Conservation (phyloP, 2,797 vertebrate species). For the Margarornis squamiger region DNA sequence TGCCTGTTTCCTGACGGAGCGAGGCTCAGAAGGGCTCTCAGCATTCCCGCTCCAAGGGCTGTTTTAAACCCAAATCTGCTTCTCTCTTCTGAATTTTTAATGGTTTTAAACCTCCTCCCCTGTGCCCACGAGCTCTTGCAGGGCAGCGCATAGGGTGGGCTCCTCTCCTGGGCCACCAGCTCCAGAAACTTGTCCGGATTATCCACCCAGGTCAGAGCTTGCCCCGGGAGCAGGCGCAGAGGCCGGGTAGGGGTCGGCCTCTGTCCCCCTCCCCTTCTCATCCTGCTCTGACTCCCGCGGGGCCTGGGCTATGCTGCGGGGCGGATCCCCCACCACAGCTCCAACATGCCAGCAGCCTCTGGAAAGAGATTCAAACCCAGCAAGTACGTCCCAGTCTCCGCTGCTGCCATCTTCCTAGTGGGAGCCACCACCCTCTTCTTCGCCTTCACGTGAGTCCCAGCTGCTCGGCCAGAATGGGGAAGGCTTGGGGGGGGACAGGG, state of each 20-base stretch:
- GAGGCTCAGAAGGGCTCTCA: neutral
- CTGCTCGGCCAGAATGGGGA: neutral
- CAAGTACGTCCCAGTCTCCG: conserved; percentile 94
- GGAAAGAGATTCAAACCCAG: conserved; percentile 90
- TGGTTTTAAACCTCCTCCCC: neutral
- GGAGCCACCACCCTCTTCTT: conserved; percentile 98
- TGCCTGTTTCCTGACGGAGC: neutral
- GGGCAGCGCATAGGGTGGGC: neutral
- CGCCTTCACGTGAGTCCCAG: conserved; percentile 93
- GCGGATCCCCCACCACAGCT: conserved; percentile 76
- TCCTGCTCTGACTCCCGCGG: conserved; percentile 68
- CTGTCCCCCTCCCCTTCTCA: conserved; percentile 55
- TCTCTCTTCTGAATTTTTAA: neutral
- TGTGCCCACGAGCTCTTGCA: fast-evolving
- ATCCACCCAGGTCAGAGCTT: fast-evolving
- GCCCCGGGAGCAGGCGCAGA: neutral
- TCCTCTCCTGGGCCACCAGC: neutral
- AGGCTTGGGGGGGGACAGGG: fast-evolving
- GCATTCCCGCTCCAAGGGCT: neutral
- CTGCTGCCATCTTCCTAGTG: conserved; percentile 95
- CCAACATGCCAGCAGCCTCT: conserved; percentile 83
- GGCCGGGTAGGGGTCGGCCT: neutral
- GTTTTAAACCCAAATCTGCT: neutral
- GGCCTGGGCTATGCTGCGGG: conserved; percentile 84
- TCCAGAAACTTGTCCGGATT: neutral